Conservation (phyloP, 2,888 invertebrate species). For the Monochamus alternatus region DNA sequence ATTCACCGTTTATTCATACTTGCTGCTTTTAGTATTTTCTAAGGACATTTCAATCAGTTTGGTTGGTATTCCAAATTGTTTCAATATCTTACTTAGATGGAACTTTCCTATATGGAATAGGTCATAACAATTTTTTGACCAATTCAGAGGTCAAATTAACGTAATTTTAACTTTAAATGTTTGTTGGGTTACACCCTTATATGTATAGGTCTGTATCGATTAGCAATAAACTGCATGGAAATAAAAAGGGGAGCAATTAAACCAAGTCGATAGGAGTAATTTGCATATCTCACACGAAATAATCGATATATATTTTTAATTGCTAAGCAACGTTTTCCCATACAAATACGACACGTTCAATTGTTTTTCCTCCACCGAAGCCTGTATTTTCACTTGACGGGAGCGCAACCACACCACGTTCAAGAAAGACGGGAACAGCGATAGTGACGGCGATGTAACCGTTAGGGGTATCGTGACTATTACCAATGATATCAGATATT, state of each 20-base stretch:
- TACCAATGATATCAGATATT: conserved; percentile 68
- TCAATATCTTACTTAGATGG: too few relatives aligned
- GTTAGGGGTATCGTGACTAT: conserved; percentile 64
- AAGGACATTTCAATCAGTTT: too few relatives aligned
- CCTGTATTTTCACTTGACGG: conserved; percentile 7
- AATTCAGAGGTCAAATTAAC: too few relatives aligned
- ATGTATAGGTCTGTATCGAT: conserved; percentile 25
- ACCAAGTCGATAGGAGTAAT: conserved; percentile 56
- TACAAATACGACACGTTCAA: conserved; percentile 64
- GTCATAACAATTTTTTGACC: too few relatives aligned
- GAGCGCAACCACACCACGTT: neutral
- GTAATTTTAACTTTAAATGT: too few relatives aligned
- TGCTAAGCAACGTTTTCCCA: conserved; percentile 68
- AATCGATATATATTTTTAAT: conserved; percentile 66
- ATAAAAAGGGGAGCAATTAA: conserved; percentile 49
- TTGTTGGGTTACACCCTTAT: neutral
- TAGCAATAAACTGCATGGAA: conserved; percentile 40
- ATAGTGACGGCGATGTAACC: conserved; percentile 36
- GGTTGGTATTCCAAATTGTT: too few relatives aligned
- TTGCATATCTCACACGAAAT: conserved; percentile 63
- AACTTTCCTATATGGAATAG: too few relatives aligned
- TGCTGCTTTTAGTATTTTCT: too few relatives aligned
- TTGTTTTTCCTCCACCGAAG: conserved; percentile 34
- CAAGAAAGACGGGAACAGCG: conserved; percentile 33
- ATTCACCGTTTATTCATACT: too few relatives aligned